Conservation (phyloP, 92 coral and sea anemone genomes). For the Siderastrea siderea region DNA sequence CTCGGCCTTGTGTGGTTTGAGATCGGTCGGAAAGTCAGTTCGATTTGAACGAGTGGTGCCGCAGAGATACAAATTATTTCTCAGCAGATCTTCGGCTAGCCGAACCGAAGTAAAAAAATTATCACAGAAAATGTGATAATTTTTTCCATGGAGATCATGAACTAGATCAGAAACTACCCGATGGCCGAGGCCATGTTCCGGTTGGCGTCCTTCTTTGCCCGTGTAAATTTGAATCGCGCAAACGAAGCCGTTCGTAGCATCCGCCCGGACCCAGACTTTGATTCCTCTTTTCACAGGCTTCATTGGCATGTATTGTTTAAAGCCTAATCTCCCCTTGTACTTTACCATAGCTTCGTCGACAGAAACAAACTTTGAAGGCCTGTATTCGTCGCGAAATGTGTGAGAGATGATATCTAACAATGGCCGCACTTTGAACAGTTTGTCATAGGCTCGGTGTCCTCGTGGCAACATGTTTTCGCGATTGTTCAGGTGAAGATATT, state of each 20-base stretch:
- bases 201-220: conserved; percentile 19
- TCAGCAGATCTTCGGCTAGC: conserved; percentile 34
- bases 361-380: not conserved
- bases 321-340: conserved; percentile 49
- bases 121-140: conserved; percentile 60
- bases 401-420: not conserved
- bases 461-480: conserved; percentile 10
- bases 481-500: conserved; percentile 48
- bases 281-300: conserved; percentile 58
- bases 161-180: conserved; percentile 40
- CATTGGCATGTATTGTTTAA: conserved; percentile 68
- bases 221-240: conserved; percentile 36
- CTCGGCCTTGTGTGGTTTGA: conserved; percentile 20
- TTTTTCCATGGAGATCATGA: conserved; percentile 1
- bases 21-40: conserved; percentile 41
- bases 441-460: conserved; percentile 23
- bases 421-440: conserved; percentile 40
- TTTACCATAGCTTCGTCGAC: conserved; percentile 48
- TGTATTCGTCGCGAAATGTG: conserved; percentile 27
- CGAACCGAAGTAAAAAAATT: conserved; percentile 46
- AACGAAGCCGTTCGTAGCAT: conserved; percentile 41
- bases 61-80: conserved; percentile 33
- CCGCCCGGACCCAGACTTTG: conserved; percentile 63
- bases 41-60: conserved; percentile 44
- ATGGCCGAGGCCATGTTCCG: conserved; percentile 54